A percentile compares a stretch with the other conserved stretches of the same genome.
These are phyloP conservation scores for Lepidurus arcticus DNA, from an alignment of 1,140 invertebrate species.

Conservation along the genomic window DNA sequence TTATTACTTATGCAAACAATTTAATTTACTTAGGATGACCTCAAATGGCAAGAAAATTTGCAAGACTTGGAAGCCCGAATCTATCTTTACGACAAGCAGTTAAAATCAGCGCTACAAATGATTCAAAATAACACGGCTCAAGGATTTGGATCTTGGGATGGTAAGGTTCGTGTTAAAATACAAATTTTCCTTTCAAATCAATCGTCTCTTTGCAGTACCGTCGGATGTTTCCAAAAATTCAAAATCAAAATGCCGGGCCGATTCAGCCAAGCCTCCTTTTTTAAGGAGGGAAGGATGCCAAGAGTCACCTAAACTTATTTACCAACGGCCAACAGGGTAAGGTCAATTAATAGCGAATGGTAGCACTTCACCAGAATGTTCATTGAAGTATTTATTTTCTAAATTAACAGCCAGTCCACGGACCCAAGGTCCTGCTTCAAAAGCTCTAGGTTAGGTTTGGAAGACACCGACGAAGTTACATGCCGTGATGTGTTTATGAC, in stretches of 20 bases:
- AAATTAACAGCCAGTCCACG: no score
- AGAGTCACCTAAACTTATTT: neutral
- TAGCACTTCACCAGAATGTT: no score
- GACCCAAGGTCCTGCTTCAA: neutral
- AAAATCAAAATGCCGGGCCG: neutral
- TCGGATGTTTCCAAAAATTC: neutral
- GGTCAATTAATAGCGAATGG: no score
- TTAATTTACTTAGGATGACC: neutral
- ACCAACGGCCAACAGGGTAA: neutral
- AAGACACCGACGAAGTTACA: neutral
- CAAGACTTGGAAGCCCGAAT: neutral
- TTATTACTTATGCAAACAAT: no score
- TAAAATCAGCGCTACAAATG: neutral
- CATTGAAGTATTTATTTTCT: no score
- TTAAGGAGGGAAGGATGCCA: neutral
- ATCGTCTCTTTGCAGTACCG: neutral
- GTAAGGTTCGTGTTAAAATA: neutral
- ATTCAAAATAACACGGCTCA: neutral
- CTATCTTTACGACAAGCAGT: neutral
- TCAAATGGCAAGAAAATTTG: neutral
- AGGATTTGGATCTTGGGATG: neutral
- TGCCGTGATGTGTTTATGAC: neutral
- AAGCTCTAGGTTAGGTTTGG: neutral
- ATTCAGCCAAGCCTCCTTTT: neutral
- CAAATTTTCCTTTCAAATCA: neutral